Base-by-base conservation (phyloP, 1,140 invertebrate genomes). In the Drosophila asahinai region DNA sequence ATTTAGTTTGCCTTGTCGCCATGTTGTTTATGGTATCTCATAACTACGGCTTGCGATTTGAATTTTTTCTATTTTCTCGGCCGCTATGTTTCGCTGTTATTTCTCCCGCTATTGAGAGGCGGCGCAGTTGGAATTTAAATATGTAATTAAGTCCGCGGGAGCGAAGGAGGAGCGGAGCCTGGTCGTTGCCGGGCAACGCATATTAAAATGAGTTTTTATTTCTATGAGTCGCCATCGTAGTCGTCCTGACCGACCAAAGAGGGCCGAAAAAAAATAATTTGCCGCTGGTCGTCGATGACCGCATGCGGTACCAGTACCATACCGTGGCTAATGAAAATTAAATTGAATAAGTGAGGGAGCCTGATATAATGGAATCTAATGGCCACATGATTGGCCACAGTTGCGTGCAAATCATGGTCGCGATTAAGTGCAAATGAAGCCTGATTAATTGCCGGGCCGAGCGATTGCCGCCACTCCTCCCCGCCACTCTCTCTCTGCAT, bases 391-490 rank as follows among this genome's bases (percentile, higher is more conserved):
- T 52, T 64, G 59, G 73, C n/a, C 42, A 14, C 61, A 79, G 38
- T 80, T 80, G 77, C 84, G 86, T 87, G 84, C 81, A 62, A 82
- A 89, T 89, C 77, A 83, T 89, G 65, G 59, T 40, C 45, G 73
- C 81, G 86, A 89, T 89, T 89, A 89, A 89, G 81, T 89, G 81
- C 77, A 89, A 84, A 81, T 84, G 78, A 79, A 89, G 81, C 84
- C 81, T 84, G 84, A 89, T 89, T 89, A 89, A 89, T 89, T 89
- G 74, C 75, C 27, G 12, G n/a, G 8, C 71, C 27, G 19, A 19
- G 11, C 68, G 67, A 74, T 73, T 62, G 80, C 54, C 45, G 40
- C 15, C 14, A 33, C 33, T 30, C 6, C 19, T 33, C 40, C 66
- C 40, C 43, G 7, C 43, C 17, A 3, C 33, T 36, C 33, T 22